Base-by-base conservation (phyloP, 2,888 invertebrate species). In the Heteromurus nitidus region DNA sequence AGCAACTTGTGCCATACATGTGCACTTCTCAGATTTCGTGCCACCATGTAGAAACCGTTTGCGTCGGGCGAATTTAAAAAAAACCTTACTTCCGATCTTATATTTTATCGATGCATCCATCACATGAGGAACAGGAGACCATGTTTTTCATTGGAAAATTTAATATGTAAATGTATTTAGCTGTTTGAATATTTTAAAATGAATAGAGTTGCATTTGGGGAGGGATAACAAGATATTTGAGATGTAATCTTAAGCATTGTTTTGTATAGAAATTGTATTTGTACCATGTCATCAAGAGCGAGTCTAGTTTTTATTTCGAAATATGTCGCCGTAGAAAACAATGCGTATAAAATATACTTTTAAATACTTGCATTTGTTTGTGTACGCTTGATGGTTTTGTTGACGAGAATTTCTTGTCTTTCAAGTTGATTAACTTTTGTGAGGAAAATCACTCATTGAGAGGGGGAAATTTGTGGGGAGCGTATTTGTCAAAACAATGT, bases 381-480 rank as follows among this genome's bases (percentile, higher is more conserved):
- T 36, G 36, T 36, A 36, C 36, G 13, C 36, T 9, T n/a, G n/a
- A n/a, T 36, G 5, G 13, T 47, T 47, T 16, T 11, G n/a, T 36
- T 36, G 7, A 36, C 36, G 36, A 60, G 26, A 24, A 13, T 3
- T n/a, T 55, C 24, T 9, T 67, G 18, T 50, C 20, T 77, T 75
- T 65, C 81, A 65, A 75, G 55, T 70, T 81, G 76, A 72, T 70
- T 76, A 69, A 77, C 53, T 77, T 77, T 77, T 77, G 77, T 42
- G 62, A 77, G 77, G 77, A 77, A 77, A 30, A 28, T 60, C 42
- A 42, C 20, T 64, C n/a, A 58, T 18, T 20, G 26, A n/a, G n/a
- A n/a, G n/a, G n/a, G n/a, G n/a, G n/a, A n/a, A n/a, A n/a, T 36
- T 36, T 36, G 7, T 36, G 36, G 36, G 36, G 5, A 36, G 7